Percentiles rank a stretch among this genome's conserved stretches.
These are phyloP conservation scores for Doris montereyensis DNA, from an alignment of 2,888 invertebrate species.

Conservation along the genomic window DNA sequence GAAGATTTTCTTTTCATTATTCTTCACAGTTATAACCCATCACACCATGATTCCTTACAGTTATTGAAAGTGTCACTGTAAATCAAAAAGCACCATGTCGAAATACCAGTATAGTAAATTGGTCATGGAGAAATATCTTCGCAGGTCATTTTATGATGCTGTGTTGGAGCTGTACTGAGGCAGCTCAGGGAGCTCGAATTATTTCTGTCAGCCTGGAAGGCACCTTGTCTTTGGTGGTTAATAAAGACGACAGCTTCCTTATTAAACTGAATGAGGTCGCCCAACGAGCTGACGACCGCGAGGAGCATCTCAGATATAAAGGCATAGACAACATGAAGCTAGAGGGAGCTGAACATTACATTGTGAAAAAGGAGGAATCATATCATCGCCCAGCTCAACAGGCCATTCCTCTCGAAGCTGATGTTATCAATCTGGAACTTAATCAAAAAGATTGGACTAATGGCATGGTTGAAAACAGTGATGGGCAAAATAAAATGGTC, in stretches of 20 bases:
- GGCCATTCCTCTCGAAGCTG: neutral
- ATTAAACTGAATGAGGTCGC: conserved; percentile 49
- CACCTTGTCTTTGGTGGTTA: conserved; percentile 46
- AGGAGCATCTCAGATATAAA: conserved; percentile 33
- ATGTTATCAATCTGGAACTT: conserved; percentile 29
- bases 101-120: conserved; percentile 47
- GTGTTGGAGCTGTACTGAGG: conserved; percentile 49
- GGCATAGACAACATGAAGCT: conserved; percentile 17
- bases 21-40: too few relatives aligned
- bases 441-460: neutral
- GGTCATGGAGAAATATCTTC: conserved; percentile 47
- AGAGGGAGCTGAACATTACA: neutral
- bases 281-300: conserved; percentile 47
- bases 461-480: neutral
- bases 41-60: too few relatives aligned
- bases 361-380: neutral
- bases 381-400: conserved; percentile 28
- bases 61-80: too few relatives aligned
- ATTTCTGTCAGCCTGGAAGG: conserved; percentile 48
- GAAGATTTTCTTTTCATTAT: too few relatives aligned
- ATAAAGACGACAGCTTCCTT: conserved; percentile 44
- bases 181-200: conserved; percentile 42
- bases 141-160: conserved; percentile 49
- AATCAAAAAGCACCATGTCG: conserved; percentile 35
- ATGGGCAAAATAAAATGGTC: neutral